Percentiles rank a stretch among this genome's conserved stretches.
Evolutionary conservation across 2,113 vertebrate species (phyloP).

Genomic region (Heloderma charlesbogerti): DNA sequence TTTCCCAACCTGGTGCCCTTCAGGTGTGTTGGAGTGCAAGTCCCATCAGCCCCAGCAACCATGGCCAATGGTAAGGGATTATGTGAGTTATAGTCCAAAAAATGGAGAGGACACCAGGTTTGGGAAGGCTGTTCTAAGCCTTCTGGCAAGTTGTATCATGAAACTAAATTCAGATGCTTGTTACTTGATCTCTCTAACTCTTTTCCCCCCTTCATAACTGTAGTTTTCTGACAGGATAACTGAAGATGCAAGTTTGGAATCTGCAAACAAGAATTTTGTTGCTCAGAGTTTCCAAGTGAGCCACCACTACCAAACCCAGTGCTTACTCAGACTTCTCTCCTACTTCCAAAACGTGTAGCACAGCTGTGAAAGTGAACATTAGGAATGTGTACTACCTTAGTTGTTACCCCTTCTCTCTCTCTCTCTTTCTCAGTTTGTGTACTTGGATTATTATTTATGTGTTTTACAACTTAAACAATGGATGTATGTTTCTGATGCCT

Average conservation of each 20-base stretch:
- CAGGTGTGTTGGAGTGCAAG: too few species aligned
- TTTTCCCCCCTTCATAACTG: constrained; percentile 70
- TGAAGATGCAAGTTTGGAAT: constrained; percentile 80
- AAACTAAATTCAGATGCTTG: not conserved
- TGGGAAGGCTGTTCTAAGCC: not conserved
- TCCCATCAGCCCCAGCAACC: too few species aligned
- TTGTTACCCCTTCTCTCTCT: constrained; percentile 88
- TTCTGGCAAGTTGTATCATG: not conserved
- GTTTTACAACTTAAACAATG: constrained; percentile 88
- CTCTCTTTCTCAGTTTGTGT: constrained; percentile 84
- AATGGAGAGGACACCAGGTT: not conserved
- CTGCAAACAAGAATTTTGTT: constrained; percentile 79
- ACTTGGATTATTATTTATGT: constrained; percentile 82
- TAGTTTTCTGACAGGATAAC: constrained; percentile 81
- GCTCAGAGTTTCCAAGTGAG: constrained; percentile 83
- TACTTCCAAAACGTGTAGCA: constrained; percentile 92
- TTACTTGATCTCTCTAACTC: not conserved
- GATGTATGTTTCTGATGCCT: constrained; percentile 88
- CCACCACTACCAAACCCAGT: constrained; percentile 80
- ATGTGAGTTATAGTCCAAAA: too few species aligned
- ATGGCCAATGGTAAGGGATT: too few species aligned
- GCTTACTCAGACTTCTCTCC: constrained; percentile 83
- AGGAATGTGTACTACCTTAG: constrained; percentile 91
- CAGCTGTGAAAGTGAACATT: constrained; percentile 96
- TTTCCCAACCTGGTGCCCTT: too few species aligned